phyloP scores from a whole-genome alignment of 2,113 vertebrate species.

The Gymnogyps californianus region DNA sequence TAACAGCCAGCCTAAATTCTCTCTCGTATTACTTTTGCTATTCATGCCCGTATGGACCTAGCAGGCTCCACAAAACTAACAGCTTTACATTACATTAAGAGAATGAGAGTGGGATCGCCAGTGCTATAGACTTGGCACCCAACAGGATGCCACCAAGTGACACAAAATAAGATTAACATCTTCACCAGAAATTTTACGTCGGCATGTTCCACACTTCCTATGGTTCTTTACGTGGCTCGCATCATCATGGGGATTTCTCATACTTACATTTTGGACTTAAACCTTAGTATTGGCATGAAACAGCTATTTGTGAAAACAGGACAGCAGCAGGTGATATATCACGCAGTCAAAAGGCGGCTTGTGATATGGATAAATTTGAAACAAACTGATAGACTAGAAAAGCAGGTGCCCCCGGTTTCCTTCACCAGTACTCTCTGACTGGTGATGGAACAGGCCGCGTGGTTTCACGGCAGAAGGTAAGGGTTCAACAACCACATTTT shows the following conservation, averaged over 20 bases:
- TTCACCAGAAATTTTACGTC: background rate
- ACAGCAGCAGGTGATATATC: conserved; percentile 61
- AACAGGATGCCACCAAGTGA: background rate
- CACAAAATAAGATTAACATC: background rate
- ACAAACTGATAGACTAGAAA: background rate
- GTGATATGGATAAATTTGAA: background rate
- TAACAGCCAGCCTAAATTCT: background rate
- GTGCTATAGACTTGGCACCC: background rate
- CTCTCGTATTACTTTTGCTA: accelerated
- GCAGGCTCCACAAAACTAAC: accelerated
- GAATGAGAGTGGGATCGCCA: background rate
- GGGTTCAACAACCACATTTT: background rate
- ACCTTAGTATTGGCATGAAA: background rate
- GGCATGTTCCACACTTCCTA: background rate
- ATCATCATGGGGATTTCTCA: background rate
- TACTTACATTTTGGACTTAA: background rate
- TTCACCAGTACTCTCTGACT: background rate
- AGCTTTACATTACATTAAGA: background rate
- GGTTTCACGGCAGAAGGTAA: background rate
- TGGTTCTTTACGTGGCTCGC: background rate
- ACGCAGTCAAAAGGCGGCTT: conserved; percentile 64
- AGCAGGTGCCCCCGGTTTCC: background rate
- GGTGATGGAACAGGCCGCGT: background rate
- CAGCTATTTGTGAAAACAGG: background rate
- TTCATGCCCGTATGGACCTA: accelerated